Percentiles rank a stretch among this genome's conserved stretches.
Conservation (phyloP, 2,113 vertebrate species). For the Haemorhous mexicanus region DNA sequence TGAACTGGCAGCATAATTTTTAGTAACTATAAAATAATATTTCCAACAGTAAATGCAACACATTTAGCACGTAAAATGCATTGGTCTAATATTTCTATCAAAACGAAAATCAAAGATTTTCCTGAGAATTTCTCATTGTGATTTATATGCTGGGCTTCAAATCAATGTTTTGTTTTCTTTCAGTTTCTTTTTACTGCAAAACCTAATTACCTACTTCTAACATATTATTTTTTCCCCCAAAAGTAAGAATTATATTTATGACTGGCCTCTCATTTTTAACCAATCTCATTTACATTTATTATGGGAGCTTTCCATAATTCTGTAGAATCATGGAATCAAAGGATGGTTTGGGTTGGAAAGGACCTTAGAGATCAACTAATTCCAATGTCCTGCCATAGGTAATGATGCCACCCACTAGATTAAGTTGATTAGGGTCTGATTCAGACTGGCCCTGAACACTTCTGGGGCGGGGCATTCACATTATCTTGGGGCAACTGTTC, state of each 20-base stretch:
- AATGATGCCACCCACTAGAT: neutral
- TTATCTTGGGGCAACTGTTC: neutral
- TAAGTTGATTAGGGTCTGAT: neutral
- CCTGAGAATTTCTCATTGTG: neutral
- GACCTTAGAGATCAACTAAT: neutral
- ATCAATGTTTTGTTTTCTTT: neutral
- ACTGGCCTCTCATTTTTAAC: neutral
- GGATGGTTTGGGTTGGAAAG: neutral
- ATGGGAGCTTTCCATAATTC: neutral
- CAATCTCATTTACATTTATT: neutral
- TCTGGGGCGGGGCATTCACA: no score
- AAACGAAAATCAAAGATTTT: neutral
- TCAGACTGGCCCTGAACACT: neutral
- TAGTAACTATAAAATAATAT: neutral
- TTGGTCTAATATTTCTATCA: neutral
- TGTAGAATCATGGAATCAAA: neutral
- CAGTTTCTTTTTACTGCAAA: neutral
- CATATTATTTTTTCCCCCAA: neutral
- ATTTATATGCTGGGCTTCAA: neutral
- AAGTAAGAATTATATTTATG: neutral
- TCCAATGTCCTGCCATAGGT: rapidly evolving
- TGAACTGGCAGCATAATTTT: neutral
- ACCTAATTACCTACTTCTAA: neutral
- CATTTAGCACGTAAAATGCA: neutral
- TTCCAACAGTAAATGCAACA: neutral